Evolutionary conservation across 1,140 invertebrate genomes (phyloP).

Genomic region (Zaprionus ornatus): DNA sequence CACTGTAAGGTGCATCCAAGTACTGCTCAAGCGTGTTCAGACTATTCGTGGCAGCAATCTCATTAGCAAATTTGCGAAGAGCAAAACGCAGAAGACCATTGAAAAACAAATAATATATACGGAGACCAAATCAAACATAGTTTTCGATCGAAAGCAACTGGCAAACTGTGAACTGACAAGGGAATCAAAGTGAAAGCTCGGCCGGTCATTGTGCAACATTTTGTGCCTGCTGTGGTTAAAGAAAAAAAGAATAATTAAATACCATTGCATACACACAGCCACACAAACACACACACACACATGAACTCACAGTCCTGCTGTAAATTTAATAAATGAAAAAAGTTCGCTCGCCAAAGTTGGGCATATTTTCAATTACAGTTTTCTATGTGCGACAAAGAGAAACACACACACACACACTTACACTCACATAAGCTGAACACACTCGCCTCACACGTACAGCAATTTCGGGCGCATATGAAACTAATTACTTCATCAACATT

Average conservation of each 20-base stretch:
- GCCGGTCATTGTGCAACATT: slow-evolving; percentile 10
- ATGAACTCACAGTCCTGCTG: slow-evolving; percentile 31
- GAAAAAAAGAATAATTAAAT: slow-evolving; percentile 62
- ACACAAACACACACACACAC: neutral
- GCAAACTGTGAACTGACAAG: slow-evolving; percentile 33
- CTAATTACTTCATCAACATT: slow-evolving; percentile 81
- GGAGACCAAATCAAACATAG: slow-evolving; percentile 1
- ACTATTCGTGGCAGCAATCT: slow-evolving; percentile 28
- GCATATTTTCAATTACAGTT: slow-evolving; percentile 75
- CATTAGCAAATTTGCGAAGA: neutral
- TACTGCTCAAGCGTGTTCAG: slow-evolving; percentile 36
- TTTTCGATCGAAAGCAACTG: slow-evolving; percentile 18
- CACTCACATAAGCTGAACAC: slow-evolving; percentile 9
- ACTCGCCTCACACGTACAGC: neutral
- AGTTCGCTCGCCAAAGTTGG: slow-evolving; percentile 61
- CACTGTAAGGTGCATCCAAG: slow-evolving; percentile 27
- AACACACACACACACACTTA: slow-evolving; percentile 25
- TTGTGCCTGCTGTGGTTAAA: neutral
- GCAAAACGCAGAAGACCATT: neutral
- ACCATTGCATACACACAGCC: neutral
- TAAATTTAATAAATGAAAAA: slow-evolving; percentile 79
- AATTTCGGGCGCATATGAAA: slow-evolving; percentile 58
- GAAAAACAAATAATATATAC: slow-evolving; percentile 6
- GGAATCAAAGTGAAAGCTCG: slow-evolving; percentile 24
- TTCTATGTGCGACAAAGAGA: slow-evolving; percentile 50